Conservation (phyloP, 1,140 invertebrate species). For the Harpegnathos saltator region DNA sequence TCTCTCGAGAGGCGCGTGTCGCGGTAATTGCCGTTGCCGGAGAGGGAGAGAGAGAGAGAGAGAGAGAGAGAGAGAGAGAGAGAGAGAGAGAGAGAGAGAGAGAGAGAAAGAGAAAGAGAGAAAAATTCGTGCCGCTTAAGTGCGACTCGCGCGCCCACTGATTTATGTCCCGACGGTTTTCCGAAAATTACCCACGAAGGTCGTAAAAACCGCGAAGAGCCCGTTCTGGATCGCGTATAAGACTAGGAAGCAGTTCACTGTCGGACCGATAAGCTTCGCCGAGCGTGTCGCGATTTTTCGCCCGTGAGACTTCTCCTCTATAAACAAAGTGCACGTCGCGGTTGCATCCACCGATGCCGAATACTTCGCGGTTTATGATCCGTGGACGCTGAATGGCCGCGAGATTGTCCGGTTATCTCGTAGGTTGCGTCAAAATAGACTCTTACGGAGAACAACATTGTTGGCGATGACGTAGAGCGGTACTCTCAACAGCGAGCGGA, state of each 20-base stretch:
- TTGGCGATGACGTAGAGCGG: neutral
- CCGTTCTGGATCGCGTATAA: neutral
- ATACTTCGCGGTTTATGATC: conserved; percentile 79
- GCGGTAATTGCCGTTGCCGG: too few relatives aligned
- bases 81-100: too few relatives aligned
- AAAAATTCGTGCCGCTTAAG: too few relatives aligned
- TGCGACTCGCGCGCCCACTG: too few relatives aligned
- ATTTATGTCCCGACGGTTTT: too few relatives aligned
- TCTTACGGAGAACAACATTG: neutral
- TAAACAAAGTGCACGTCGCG: conserved; percentile 73
- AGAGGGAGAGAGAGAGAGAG: too few relatives aligned
- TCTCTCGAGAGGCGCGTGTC: too few relatives aligned
- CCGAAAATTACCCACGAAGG: neutral
- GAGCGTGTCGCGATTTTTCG: conserved; percentile 50
- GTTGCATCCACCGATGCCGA: conserved; percentile 69
- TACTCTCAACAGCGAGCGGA: neutral
- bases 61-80: too few relatives aligned
- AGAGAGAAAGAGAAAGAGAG: too few relatives aligned
- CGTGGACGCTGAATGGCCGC: conserved; percentile 68
- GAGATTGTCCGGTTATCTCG: conserved; percentile 46
- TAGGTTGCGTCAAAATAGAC: conserved; percentile 1
- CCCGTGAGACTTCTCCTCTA: conserved; percentile 17
- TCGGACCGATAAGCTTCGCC: conserved; percentile 27
- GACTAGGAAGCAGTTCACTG: neutral
- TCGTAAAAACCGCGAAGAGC: neutral